phyloP scores from a whole-genome alignment of 2,113 vertebrate genomes.

The Phalacrocorax brasilianus region DNA sequence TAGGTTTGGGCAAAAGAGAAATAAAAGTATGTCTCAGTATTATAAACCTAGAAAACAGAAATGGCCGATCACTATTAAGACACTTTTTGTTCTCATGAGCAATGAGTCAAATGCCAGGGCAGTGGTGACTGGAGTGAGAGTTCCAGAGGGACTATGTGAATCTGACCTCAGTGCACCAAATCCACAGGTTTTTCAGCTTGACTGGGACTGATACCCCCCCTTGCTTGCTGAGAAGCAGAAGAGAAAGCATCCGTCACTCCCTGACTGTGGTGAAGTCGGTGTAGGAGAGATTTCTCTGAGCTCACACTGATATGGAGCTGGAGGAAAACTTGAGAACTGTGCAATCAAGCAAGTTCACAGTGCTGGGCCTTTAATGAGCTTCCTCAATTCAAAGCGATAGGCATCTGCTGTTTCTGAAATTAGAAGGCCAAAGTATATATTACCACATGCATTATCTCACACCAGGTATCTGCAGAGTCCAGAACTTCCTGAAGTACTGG shows the following conservation, averaged over 20 bases:
- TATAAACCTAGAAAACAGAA: not conserved
- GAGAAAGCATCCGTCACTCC: not conserved
- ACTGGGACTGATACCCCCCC: not conserved
- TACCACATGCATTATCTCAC: not conserved
- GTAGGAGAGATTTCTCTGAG: not conserved
- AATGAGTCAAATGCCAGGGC: not conserved
- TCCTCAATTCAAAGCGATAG: not conserved
- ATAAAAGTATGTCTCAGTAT: not conserved
- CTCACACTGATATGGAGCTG: not conserved
- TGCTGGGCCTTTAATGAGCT: not conserved
- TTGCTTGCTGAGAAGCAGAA: not conserved
- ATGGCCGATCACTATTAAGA: not conserved
- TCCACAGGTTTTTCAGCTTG: not conserved
- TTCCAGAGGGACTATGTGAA: accelerated
- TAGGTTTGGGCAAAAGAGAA: not conserved
- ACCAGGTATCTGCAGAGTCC: conserved; percentile 16
- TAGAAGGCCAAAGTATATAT: not conserved
- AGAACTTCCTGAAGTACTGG: conserved; percentile 53
- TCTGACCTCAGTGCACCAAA: not conserved
- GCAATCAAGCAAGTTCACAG: not conserved
- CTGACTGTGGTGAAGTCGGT: not conserved
- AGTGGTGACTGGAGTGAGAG: not conserved
- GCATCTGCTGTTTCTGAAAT: conserved; percentile 32
- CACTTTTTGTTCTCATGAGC: not conserved
- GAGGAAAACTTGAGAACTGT: not conserved